phyloP scores from a whole-genome alignment of 1,140 invertebrate species.

The Phocides pigmalion region DNA sequence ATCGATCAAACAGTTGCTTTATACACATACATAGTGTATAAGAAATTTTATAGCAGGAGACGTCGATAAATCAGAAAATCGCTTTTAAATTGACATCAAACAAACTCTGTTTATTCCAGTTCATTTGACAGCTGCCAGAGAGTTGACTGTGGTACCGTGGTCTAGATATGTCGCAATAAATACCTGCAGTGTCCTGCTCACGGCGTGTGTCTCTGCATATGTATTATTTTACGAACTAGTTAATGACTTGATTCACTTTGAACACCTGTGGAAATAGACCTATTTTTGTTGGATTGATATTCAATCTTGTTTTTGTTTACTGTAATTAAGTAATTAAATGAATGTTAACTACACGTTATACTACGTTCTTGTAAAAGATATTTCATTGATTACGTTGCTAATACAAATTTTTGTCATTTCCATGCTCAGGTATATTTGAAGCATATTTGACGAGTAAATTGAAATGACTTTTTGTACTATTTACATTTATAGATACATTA shows the following conservation, averaged over 20 bases:
- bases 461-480: too few species aligned
- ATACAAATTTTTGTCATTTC: too few species aligned
- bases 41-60: background rate
- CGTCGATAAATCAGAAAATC: background rate
- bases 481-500: too few species aligned
- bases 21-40: too few species aligned
- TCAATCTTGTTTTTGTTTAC: too few species aligned
- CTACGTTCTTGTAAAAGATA: too few species aligned
- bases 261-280: background rate
- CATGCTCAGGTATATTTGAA: too few species aligned
- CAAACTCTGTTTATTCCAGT: constrained; percentile 2
- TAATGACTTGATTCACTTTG: constrained; percentile 8
- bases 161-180: constrained; percentile 26
- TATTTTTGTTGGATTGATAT: background rate
- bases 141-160: constrained; percentile 13
- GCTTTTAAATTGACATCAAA: background rate
- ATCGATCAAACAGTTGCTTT: too few species aligned
- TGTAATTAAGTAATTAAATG: too few species aligned
- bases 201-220: constrained; percentile 11
- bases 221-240: constrained; percentile 1
- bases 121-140: constrained; percentile 8
- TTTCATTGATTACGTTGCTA: too few species aligned
- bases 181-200: constrained; percentile 10
- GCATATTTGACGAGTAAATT: too few species aligned
- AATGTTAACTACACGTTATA: too few species aligned